Evolutionary conservation across 2,888 invertebrate genomes (phyloP).

Genomic region (Campopleginae sp.): DNA sequence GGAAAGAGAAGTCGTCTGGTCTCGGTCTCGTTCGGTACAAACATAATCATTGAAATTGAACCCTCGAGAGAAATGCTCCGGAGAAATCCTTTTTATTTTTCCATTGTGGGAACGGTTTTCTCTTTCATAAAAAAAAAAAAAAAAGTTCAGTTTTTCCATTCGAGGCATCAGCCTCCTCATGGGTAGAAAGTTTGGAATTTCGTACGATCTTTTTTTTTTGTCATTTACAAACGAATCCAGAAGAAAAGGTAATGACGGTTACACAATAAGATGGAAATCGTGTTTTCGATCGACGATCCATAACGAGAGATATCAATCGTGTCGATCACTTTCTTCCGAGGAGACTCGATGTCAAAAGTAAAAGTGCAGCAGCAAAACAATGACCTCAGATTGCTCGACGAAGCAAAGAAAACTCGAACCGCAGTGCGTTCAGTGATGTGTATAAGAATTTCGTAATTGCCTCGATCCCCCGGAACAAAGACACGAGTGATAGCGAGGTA

Average conservation of each 20-base stretch:
- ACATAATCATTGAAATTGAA: slow-evolving; percentile 51
- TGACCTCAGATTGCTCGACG: background rate
- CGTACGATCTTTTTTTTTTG: background rate
- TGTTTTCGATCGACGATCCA: slow-evolving; percentile 35
- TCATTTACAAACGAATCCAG: background rate
- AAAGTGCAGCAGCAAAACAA: slow-evolving; percentile 17
- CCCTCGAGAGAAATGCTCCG: slow-evolving; percentile 30
- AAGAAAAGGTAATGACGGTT: slow-evolving; percentile 23
- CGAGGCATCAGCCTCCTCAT: background rate
- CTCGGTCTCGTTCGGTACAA: slow-evolving; percentile 17
- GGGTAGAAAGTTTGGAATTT: slow-evolving; percentile 35
- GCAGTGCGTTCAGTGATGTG: slow-evolving; percentile 22
- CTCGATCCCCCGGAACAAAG: slow-evolving; percentile 4
- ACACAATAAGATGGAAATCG: slow-evolving; percentile 34
- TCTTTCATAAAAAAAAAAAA: slow-evolving; percentile 48
- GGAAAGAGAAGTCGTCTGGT: slow-evolving; percentile 15
- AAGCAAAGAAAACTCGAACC: slow-evolving; percentile 11
- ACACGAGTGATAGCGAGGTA: background rate
- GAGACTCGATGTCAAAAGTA: background rate
- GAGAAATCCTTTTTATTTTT: slow-evolving; percentile 47
- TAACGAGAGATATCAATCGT: slow-evolving; percentile 39
- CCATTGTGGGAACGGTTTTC: slow-evolving; percentile 49
- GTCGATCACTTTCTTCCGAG: slow-evolving; percentile 48
- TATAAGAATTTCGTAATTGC: slow-evolving; percentile 34
- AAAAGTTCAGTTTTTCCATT: slow-evolving; percentile 31